Evolutionary conservation across 2,888 invertebrate genomes (phyloP).

Genomic region (Andrena hattorfiana): DNA sequence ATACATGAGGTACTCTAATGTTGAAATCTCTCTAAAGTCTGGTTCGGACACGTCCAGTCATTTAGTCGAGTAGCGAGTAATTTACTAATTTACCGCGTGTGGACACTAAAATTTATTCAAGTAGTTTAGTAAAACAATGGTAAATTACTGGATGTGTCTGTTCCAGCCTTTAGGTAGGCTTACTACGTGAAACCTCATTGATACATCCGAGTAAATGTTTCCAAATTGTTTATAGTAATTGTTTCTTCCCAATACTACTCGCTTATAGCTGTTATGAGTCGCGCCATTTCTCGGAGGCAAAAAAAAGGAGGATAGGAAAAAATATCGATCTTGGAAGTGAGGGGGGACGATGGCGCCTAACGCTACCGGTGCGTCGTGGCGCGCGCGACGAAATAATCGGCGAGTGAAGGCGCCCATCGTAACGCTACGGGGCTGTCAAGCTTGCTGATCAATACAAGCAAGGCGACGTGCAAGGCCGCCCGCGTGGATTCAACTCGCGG

Average conservation of each 20-base stretch:
- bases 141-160: too few relatives aligned
- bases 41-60: too few relatives aligned
- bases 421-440: constrained; percentile 80
- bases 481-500: constrained; percentile 79
- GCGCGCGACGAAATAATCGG: constrained; percentile 66
- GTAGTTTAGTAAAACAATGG: too few relatives aligned
- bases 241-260: not conserved
- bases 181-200: too few relatives aligned
- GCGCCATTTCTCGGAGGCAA: not conserved
- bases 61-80: too few relatives aligned
- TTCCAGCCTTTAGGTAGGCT: too few relatives aligned
- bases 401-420: constrained; percentile 72
- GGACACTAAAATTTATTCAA: too few relatives aligned
- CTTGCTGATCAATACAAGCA: constrained; percentile 83
- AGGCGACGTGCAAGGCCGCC: constrained; percentile 83
- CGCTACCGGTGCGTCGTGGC: constrained; percentile 18
- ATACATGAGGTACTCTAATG: too few relatives aligned
- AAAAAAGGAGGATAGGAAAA: not conserved
- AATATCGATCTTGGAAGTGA: constrained; percentile 17
- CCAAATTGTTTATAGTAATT: too few relatives aligned
- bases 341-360: constrained; percentile 37
- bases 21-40: too few relatives aligned
- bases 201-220: too few relatives aligned
- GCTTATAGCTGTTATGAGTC: not conserved
- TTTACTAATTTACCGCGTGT: too few relatives aligned